A percentile compares a stretch with the other conserved stretches of the same genome.
phyloP scores from a whole-genome alignment of 2,888 invertebrate species.

The Flexamia atlantica region DNA sequence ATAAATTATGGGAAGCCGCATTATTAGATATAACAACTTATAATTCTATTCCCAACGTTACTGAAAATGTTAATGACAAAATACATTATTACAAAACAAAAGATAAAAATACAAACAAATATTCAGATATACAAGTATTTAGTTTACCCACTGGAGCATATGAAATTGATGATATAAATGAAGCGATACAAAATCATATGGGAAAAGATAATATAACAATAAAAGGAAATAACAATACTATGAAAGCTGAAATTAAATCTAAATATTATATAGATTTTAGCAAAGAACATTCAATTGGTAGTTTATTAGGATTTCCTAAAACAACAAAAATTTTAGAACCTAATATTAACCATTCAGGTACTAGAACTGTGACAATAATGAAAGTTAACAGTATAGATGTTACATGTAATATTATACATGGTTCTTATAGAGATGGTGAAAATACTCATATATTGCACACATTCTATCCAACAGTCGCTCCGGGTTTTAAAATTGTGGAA shows the following conservation, averaged over 20 bases:
- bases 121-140: too few species aligned
- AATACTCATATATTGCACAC: constrained; percentile 45
- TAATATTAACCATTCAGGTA: not conserved
- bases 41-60: constrained; percentile 47
- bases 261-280: constrained; percentile 40
- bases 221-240: constrained; percentile 46
- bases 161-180: constrained; percentile 44
- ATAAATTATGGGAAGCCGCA: constrained; percentile 20
- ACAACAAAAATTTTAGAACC: not conserved
- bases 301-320: constrained; percentile 8
- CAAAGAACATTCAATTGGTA: not conserved
- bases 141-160: constrained; percentile 1
- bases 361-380: constrained; percentile 18
- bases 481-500: constrained; percentile 42
- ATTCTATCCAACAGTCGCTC: constrained; percentile 40
- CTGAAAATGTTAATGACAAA: constrained; percentile 11
- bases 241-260: constrained; percentile 15
- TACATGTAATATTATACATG: constrained; percentile 47
- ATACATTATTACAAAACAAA: not conserved
- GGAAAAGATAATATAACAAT: constrained; percentile 18
- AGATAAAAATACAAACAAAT: not conserved
- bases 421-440: constrained; percentile 27
- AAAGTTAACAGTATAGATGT: constrained; percentile 34
- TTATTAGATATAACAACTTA: constrained; percentile 41
- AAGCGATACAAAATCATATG: not conserved